Evolutionary conservation across 2,113 vertebrate genomes (phyloP), one percentile per base, ranked within the genome.

Genomic region (Clarias gariepinus): DNA sequence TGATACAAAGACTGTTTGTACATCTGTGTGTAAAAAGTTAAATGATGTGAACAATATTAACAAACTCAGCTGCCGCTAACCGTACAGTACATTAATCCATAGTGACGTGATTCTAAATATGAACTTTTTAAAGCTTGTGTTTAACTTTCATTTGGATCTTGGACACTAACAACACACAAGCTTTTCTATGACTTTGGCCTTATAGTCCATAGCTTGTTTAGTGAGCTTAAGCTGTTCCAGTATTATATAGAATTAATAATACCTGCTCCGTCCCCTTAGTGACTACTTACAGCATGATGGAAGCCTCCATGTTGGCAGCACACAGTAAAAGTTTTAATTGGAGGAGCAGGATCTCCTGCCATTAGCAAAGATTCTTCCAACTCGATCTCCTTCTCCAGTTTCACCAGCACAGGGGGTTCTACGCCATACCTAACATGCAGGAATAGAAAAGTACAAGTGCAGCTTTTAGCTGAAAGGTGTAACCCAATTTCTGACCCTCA

Each of bases 331-430:
- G 96, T 96, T 88, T 93, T 96, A 73, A 96, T 68, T 0, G 96
- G 96, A 0, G 95, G 91, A 9, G 95, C 94, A 1, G 94, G 94
- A 84, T 95, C 95, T 81, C 96, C 96, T 0, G 94, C 92, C 94
- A 96, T 93, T 69, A 99, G 93, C 91, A 97, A 91, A 0, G 97
- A 97, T 91, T 99, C 97, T 94, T 99, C 98, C 86, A 99, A 90
- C 84, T 99, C 98, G 53, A 99, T 99, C 95, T 99, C 98, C 89
- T 99, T 97, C 95, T 99, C 98, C 86, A 99, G 94, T 93, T 99
- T 98, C 89, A 99, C 96, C 88, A 99, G 92, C 1, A 97, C 96
- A 8, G 98, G 98, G 88, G 98, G 98, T 82, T 99, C 98, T 90
- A 99, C 96, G 0, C 97, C 98, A 33, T 97, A 99, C 85, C 98